phyloP scores from a whole-genome alignment of 2,888 invertebrate species.

The Bombylius discolor region DNA sequence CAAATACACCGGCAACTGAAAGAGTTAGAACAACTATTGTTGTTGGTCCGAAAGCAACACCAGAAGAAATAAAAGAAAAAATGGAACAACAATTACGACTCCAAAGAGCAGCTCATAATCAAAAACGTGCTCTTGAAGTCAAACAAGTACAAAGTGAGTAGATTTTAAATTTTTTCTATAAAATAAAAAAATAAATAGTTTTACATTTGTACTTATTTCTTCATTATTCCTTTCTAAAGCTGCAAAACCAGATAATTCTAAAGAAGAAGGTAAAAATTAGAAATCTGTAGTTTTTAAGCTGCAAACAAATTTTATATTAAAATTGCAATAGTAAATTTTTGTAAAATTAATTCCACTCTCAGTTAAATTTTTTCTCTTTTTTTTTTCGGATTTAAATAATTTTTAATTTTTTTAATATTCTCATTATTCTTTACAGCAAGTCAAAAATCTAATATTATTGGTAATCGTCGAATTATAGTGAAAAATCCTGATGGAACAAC shows the following conservation, averaged over 20 bases:
- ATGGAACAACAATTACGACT: slow-evolving; percentile 82
- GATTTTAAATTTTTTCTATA: neutral
- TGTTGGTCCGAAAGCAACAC: slow-evolving; percentile 46
- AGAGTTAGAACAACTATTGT: slow-evolving; percentile 19
- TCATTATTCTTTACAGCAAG: neutral
- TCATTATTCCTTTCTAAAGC: neutral
- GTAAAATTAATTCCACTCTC: too few relatives aligned
- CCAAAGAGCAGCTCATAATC: slow-evolving; percentile 80
- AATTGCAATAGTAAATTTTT: too few relatives aligned
- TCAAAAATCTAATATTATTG: slow-evolving; percentile 14
- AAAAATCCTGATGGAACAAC: slow-evolving; percentile 47
- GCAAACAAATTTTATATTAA: too few relatives aligned
- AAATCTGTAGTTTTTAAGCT: neutral
- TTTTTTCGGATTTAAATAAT: neutral
- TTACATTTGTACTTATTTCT: neutral
- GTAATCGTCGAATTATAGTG: slow-evolving; percentile 35
- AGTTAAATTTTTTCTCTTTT: too few relatives aligned
- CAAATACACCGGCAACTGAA: slow-evolving; percentile 16
- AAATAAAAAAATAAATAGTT: neutral
- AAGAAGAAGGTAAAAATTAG: neutral
- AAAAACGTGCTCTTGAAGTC: slow-evolving; percentile 62
- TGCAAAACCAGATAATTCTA: neutral
- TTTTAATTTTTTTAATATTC: neutral
- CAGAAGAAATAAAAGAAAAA: slow-evolving; percentile 73
- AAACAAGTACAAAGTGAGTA: slow-evolving; percentile 30